These are phyloP conservation scores for Prionchulus punctatus DNA, from an alignment of 2,888 invertebrate species.

Conservation along the genomic window DNA sequence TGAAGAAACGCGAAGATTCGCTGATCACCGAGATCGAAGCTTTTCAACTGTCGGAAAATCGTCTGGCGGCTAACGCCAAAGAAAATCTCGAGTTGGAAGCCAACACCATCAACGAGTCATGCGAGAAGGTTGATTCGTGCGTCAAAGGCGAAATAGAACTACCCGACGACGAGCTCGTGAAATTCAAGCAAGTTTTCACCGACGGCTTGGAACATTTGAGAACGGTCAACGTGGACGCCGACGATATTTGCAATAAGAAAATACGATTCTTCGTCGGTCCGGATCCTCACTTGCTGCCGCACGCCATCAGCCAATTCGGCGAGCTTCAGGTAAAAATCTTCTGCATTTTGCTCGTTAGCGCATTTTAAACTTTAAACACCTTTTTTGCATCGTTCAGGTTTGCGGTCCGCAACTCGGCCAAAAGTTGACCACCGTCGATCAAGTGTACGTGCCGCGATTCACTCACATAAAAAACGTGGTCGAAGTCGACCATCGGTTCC, in stretches of 20 bases:
- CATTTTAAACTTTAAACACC: neutral
- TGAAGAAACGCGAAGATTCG: slow-evolving; percentile 46
- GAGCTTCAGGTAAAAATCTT: slow-evolving; percentile 54
- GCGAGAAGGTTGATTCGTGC: slow-evolving; percentile 78
- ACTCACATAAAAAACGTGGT: no score
- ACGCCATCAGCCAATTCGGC: slow-evolving; percentile 72
- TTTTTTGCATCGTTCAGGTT: neutral
- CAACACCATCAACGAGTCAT: slow-evolving; percentile 83
- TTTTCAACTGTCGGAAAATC: slow-evolving; percentile 69
- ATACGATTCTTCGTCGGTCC: slow-evolving; percentile 59
- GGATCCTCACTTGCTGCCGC: slow-evolving; percentile 63
- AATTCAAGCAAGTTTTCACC: slow-evolving; percentile 84
- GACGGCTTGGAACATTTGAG: slow-evolving; percentile 83
- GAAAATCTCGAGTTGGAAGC: slow-evolving; percentile 86
- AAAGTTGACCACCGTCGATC: slow-evolving; percentile 24
- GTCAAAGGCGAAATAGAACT: slow-evolving; percentile 23
- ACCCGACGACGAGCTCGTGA: slow-evolving; percentile 71
- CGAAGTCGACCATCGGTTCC: no score
- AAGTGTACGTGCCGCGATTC: slow-evolving; percentile 24
- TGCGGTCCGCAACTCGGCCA: slow-evolving; percentile 14
- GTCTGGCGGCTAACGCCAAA: slow-evolving; percentile 66
- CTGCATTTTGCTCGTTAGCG: neutral
- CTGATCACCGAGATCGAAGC: slow-evolving; percentile 51
- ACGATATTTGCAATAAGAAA: slow-evolving; percentile 29
- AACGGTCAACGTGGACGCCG: slow-evolving; percentile 73